Conservation (phyloP, 2,797 vertebrate genomes). For the Limosa lapponica region DNA sequence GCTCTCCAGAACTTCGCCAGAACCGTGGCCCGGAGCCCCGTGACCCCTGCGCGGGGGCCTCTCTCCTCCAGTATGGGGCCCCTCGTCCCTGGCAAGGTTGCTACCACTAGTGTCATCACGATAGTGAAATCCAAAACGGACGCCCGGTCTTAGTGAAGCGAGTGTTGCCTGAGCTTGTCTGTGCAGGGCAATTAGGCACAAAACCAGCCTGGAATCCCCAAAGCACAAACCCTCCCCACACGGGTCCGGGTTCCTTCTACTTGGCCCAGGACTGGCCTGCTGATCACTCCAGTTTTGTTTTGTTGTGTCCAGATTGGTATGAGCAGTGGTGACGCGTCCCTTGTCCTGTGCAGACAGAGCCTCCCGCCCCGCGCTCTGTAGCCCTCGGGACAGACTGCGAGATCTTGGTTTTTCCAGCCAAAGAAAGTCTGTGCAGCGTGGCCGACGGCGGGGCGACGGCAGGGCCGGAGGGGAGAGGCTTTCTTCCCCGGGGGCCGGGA, state of each 20-base stretch:
- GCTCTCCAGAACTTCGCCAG: conserved; percentile 98
- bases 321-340: conserved; percentile 69
- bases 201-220: conserved; percentile 74
- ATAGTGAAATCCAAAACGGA: conserved; percentile 99
- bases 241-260: conserved; percentile 71
- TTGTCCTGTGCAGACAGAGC: conserved; percentile 60
- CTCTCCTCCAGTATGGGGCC: conserved; percentile 90
- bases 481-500: conserved; percentile 29
- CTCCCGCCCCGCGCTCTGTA: conserved; percentile 15
- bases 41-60: conserved; percentile 87
- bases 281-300: conserved; percentile 72
- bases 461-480: not conserved
- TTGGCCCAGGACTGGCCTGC: conserved; percentile 64
- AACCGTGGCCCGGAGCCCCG: conserved; percentile 94
- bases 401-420: conserved; percentile 44
- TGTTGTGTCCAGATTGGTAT: conserved; percentile 77
- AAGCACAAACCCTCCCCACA: conserved; percentile 79
- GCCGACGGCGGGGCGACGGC: not conserved
- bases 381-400: not conserved
- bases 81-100: conserved; percentile 93
- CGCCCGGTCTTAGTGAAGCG: conserved; percentile 90
- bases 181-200: conserved; percentile 77
- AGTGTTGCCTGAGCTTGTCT: conserved; percentile 69
- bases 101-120: conserved; percentile 98
- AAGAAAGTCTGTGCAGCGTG: conserved; percentile 42